phyloP scores from a whole-genome alignment of 2,113 vertebrate species.

The Boleophthalmus pectinirostris region DNA sequence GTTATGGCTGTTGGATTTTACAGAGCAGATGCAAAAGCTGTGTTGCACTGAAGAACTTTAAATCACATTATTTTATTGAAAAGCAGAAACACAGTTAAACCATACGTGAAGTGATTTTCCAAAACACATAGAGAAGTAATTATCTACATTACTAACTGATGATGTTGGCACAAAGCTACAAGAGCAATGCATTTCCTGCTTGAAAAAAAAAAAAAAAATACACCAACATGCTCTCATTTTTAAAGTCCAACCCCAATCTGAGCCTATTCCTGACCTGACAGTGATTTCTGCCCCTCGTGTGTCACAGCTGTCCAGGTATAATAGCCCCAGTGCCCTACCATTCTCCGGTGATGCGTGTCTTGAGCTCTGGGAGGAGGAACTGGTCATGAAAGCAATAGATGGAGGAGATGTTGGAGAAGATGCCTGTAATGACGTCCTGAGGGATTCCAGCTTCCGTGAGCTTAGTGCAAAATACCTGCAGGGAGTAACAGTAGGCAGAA shows the following conservation, averaged over 20 bases:
- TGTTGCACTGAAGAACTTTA: neutral
- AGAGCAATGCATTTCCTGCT: slow-evolving; percentile 32
- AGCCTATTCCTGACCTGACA: slow-evolving; percentile 9
- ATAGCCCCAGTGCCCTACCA: slow-evolving; percentile 80
- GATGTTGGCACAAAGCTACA: slow-evolving; percentile 39
- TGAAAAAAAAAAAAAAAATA: slow-evolving; percentile 24
- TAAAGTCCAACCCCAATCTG: slow-evolving; percentile 13
- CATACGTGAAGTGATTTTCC: slow-evolving; percentile 31
- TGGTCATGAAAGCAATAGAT: slow-evolving; percentile 94
- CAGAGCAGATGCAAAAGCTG: neutral
- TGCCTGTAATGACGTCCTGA: slow-evolving; percentile 89
- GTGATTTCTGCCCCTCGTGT: neutral
- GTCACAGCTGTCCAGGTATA: slow-evolving; percentile 26
- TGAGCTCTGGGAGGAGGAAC: slow-evolving; percentile 94
- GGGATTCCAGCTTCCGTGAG: slow-evolving; percentile 88
- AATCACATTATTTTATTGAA: neutral
- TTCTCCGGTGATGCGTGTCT: slow-evolving; percentile 88
- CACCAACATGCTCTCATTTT: slow-evolving; percentile 20
- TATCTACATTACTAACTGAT: slow-evolving; percentile 34
- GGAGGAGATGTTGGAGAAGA: slow-evolving; percentile 98
- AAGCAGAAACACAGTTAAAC: slow-evolving; percentile 10
- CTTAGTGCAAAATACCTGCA: slow-evolving; percentile 93
- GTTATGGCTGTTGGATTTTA: neutral
- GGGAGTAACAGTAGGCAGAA: slow-evolving; percentile 5
- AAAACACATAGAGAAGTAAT: slow-evolving; percentile 41